Conservation (phyloP, 2,113 vertebrate genomes). For the Apodemus speciosus region DNA sequence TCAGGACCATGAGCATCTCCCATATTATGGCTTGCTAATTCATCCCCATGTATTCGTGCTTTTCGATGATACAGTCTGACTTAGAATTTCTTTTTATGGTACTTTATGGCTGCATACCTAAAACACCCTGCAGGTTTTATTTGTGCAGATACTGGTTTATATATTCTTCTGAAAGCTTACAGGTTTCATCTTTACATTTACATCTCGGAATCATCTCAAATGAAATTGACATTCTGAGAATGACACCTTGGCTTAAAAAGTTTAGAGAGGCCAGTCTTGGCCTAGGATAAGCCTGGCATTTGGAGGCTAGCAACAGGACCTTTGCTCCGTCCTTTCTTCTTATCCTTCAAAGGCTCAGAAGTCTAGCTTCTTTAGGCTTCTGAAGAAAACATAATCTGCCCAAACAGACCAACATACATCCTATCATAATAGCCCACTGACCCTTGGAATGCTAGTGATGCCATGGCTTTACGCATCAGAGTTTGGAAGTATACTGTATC, state of each 20-base stretch:
- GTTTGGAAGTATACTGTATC: background rate
- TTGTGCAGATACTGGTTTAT: background rate
- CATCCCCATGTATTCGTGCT: background rate
- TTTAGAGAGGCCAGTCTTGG: background rate
- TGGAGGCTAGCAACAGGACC: background rate
- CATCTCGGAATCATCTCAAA: background rate
- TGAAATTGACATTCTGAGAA: background rate
- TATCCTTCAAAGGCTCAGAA: background rate
- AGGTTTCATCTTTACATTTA: background rate
- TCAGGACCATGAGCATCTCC: conserved; percentile 3
- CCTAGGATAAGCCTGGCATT: background rate
- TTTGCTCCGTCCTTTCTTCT: background rate
- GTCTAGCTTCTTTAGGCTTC: background rate
- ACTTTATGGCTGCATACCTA: background rate
- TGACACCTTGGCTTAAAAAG: background rate
- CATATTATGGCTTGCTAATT: conserved; percentile 7
- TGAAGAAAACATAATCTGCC: background rate
- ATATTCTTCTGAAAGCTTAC: background rate
- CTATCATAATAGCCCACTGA: background rate
- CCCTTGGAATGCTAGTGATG: background rate
- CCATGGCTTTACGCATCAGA: background rate
- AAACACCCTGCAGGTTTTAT: background rate
- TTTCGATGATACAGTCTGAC: conserved; percentile 30
- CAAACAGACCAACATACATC: background rate
- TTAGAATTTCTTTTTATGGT: background rate